Base-by-base conservation (phyloP, 2,888 invertebrate genomes). In the Lochmaea capreae region DNA sequence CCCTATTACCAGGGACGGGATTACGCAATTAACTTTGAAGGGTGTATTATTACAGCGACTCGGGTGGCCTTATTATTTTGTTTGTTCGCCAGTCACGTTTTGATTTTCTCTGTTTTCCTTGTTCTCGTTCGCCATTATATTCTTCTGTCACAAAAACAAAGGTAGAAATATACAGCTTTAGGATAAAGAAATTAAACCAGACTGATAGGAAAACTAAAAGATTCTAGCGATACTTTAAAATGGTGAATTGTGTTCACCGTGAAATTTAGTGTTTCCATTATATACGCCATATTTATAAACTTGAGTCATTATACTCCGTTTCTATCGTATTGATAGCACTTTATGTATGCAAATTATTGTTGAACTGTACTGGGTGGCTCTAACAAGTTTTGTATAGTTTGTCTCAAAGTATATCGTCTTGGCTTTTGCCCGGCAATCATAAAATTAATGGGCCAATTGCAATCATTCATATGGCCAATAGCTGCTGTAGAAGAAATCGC, bases 1-100 rank as follows among this genome's bases (percentile, higher is more conserved):
- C 65, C 58, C 71, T 65, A 65, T 71, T 71, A 65, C 65, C 65
- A 42, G 58, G 26, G 49, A 43, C 71, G 49, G 65, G 58, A 71
- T 71, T 71, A 65, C 65, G 71, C 71, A 71, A 71, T 71, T 71
- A 71, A 71, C 57, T 71, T 71, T 71, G 71, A 71, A 71, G 71
- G 65, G 71, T 58, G 71, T 71, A 71, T 71, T 71, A 71, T 71
- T 65, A 65, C 71, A 71, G 54, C 18, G 70, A 42, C 54, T 70
- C n/a, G 65, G 58, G 57, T 46, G 71, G 46, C 71, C 71, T 71
- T 71, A 71, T 71, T 71, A 65, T 71, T 71, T 71, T 71, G 65
- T 71, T 46, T 65, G 71, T 62, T 46, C 58, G 43, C 71, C 49
- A 54, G 46, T 65, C 65, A 57, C 65, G 71, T 65, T 65, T 71